These are phyloP conservation scores for Willisornis vidua DNA, from an alignment of 2,113 vertebrate genomes.

Conservation along the genomic window DNA sequence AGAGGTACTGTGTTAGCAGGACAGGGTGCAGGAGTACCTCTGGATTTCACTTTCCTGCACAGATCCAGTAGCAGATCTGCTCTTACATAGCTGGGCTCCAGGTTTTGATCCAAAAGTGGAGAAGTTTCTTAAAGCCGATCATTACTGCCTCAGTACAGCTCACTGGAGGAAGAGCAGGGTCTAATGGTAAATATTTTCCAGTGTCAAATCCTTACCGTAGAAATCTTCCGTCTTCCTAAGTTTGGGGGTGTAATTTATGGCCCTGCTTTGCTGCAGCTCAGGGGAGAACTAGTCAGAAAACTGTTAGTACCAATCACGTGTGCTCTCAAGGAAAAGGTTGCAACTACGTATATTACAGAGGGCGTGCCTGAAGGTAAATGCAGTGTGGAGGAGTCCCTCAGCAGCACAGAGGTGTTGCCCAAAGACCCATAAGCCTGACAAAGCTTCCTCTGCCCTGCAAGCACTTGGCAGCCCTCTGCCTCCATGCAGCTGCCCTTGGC, in stretches of 20 bases:
- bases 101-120: background rate
- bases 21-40: background rate
- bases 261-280: background rate
- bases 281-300: background rate
- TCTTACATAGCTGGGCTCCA: background rate
- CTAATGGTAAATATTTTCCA: background rate
- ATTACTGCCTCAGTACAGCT: background rate
- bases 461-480: background rate
- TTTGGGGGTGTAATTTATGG: background rate
- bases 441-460: background rate
- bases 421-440: background rate
- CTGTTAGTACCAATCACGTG: accelerated
- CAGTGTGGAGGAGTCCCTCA: background rate
- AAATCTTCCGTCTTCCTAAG: background rate
- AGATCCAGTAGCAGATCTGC: background rate
- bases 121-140: background rate
- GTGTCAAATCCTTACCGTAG: background rate
- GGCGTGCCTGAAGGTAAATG: background rate
- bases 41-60: background rate
- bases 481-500: background rate
- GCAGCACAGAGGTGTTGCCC: background rate
- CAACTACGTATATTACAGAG: accelerated
- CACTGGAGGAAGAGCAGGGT: background rate
- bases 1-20: background rate
- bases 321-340: background rate